phyloP scores from a whole-genome alignment of 2,797 vertebrate species.

The Gallinago stenura region DNA sequence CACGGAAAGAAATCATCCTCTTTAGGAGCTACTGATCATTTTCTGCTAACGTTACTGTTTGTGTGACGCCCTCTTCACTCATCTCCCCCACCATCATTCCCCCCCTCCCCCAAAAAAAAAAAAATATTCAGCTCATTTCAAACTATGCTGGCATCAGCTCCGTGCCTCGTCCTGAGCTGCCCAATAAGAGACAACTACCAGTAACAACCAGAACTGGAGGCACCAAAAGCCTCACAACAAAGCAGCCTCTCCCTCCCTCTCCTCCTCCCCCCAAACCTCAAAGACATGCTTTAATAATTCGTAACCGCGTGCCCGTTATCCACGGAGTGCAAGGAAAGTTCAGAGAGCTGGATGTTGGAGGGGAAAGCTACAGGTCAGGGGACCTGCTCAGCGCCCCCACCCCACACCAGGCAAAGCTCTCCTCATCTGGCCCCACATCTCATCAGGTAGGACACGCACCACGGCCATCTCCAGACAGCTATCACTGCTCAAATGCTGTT shows the following conservation, averaged over 20 bases:
- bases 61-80: fast-evolving
- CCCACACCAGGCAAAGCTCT: not conserved
- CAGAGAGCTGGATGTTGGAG: not conserved
- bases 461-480: not conserved
- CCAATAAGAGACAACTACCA: not conserved
- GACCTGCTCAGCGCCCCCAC: not conserved
- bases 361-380: not conserved
- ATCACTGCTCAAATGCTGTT: not conserved
- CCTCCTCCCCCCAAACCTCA: constrained; percentile 5
- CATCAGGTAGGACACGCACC: not conserved
- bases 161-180: fast-evolving
- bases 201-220: not conserved
- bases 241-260: not conserved
- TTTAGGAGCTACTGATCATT: not conserved
- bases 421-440: not conserved
- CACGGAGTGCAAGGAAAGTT: not conserved
- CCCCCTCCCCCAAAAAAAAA: too few relatives aligned
- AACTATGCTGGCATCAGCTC: not conserved
- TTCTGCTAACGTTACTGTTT: not conserved
- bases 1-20: not conserved
- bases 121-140: not conserved
- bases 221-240: not conserved
- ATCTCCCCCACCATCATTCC: not conserved
- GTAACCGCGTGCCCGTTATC: not conserved
- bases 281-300: not conserved